Percentiles rank a stretch among this genome's conserved stretches.
Evolutionary conservation across 1,140 invertebrate genomes (phyloP).

Genomic region (Aplysia californica): DNA sequence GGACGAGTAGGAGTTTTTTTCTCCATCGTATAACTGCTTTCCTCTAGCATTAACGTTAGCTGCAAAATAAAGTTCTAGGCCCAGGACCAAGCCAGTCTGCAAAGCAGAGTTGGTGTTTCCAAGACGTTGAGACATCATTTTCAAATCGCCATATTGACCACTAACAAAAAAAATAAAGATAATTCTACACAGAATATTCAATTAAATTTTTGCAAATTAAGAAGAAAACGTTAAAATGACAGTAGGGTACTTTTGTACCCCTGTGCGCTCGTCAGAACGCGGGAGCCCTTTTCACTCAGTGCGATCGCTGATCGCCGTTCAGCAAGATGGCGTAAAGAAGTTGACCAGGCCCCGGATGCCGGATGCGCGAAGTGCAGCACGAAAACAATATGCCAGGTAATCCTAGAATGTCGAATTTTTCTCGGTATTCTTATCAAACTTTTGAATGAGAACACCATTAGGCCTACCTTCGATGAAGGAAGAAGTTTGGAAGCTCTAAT

Average conservation of each 20-base stretch:
- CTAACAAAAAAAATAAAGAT: neutral
- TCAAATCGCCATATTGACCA: conserved; percentile 16
- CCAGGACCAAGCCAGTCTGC: conserved; percentile 29
- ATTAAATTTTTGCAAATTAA: neutral
- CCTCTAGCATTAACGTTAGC: conserved; percentile 68
- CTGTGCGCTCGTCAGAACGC: conserved; percentile 2
- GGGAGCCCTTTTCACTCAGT: neutral
- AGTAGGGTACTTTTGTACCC: conserved; percentile 2
- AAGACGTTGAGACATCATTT: conserved; percentile 8
- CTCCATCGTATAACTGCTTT: conserved; percentile 74
- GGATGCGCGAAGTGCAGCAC: neutral
- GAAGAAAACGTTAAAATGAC: neutral
- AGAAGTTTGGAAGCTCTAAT: too few species aligned
- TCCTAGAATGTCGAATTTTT: too few species aligned
- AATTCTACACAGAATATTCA: neutral
- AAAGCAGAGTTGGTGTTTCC: conserved; percentile 31
- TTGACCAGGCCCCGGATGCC: neutral
- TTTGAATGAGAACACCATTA: too few species aligned
- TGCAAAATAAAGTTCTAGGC: conserved; percentile 21
- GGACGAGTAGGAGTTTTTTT: conserved; percentile 74
- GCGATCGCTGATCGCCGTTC: conserved; percentile 14
- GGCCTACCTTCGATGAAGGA: too few species aligned
- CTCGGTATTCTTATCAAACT: too few species aligned
- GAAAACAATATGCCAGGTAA: too few species aligned
- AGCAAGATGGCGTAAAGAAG: conserved; percentile 17